Evolutionary conservation across 2,888 invertebrate genomes (phyloP), one percentile per base, ranked within the genome.

Genomic region (Brachyopa scutellaris): DNA sequence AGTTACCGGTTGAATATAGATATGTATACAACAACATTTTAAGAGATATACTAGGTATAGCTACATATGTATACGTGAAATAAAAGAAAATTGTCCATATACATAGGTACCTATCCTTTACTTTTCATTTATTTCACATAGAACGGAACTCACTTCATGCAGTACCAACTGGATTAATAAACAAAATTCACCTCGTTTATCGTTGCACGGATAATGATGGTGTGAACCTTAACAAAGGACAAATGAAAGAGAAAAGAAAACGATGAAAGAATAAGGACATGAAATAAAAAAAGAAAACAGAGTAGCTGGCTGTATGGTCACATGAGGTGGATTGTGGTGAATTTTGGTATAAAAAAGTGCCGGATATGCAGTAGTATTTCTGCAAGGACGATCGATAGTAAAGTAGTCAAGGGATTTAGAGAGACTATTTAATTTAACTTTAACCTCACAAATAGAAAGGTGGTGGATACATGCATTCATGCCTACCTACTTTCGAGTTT

Each of bases 1-100:
- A 9, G 23, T 73, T 62, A 69, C 80, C 62, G 80, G 80, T 69
- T 74, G 74, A 70, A 80, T 57, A 38, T n/a, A n/a, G n/a, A n/a
- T n/a, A n/a, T 70, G 21, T 61, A 45, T 38, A 29, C 8, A 26
- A 40, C 47, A n/a, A n/a, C n/a, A n/a, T n/a, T n/a, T n/a, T n/a
- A n/a, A n/a, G n/a, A n/a, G n/a, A n/a, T n/a, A n/a, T n/a, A n/a
- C n/a, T n/a, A n/a, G n/a, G n/a, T n/a, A n/a, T n/a, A n/a, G n/a
- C n/a, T n/a, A n/a, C n/a, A n/a, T n/a, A n/a, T n/a, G n/a, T n/a
- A n/a, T 59, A 70, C 55, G 57, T 49, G n/a, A 64, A 64, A 69
- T 69, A 61, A 67, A 67, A 67, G 45, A n/a, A 70, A 64, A 79
- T 55, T 72, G 21, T 55, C 26, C 38, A 57, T 55, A 72, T n/a